Conservation (phyloP, 2,797 vertebrate genomes). For the Rhinophrynus dorsalis region DNA sequence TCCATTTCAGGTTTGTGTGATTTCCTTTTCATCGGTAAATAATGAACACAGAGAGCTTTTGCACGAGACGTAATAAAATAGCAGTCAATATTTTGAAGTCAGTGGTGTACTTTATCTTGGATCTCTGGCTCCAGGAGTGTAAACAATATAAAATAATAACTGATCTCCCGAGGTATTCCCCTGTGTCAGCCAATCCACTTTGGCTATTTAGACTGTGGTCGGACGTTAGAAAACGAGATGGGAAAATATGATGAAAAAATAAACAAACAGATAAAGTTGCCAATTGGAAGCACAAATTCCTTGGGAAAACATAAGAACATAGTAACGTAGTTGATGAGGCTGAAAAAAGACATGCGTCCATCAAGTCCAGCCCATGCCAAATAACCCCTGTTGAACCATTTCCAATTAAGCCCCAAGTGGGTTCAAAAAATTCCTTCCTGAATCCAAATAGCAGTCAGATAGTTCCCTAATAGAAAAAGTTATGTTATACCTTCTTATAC, state of each 20-base stretch:
- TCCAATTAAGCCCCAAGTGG: too few relatives aligned
- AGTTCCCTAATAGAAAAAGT: too few relatives aligned
- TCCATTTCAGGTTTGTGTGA: background rate
- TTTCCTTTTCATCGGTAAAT: conserved; percentile 11
- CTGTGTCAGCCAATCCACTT: conserved; percentile 54
- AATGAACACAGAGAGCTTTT: conserved; percentile 2
- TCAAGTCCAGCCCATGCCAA: too few relatives aligned
- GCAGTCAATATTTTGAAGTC: conserved; percentile 63
- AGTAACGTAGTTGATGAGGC: too few relatives aligned
- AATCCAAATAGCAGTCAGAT: too few relatives aligned
- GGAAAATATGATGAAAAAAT: too few relatives aligned
- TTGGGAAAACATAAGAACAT: too few relatives aligned
- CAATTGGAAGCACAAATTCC: background rate
- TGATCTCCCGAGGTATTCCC: conserved; percentile 56
- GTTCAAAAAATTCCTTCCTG: too few relatives aligned
- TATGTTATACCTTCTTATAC: too few relatives aligned
- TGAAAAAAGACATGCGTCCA: too few relatives aligned
- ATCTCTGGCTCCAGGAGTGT: conserved; percentile 60
- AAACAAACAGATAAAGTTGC: background rate
- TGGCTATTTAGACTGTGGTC: conserved; percentile 20
- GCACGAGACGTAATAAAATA: conserved; percentile 6
- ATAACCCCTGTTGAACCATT: too few relatives aligned
- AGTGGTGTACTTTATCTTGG: conserved; percentile 63
- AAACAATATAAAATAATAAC: conserved; percentile 70
- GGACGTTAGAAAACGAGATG: background rate